Evolutionary conservation across 2,888 invertebrate species (phyloP), one percentile per base, ranked within the genome.

Genomic region (Philhelius pedissequus): DNA sequence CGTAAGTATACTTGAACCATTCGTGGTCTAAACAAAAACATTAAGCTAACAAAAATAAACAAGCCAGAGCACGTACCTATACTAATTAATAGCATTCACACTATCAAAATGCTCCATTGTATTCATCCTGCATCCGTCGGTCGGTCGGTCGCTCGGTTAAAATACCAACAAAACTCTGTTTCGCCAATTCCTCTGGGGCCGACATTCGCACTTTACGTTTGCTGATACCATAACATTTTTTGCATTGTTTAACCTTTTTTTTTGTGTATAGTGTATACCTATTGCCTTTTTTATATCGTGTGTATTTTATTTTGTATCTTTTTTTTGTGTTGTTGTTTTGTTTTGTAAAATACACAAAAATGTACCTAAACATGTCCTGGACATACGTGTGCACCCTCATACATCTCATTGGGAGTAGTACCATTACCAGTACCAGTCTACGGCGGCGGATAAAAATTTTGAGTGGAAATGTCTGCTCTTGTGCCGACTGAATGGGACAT

Each of bases 381-480:
- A 35, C 79, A 71, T 75, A 77, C 75, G 56, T 70, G 74, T 40
- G 69, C 62, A 70, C 66, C 58, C 69, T 58, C 79, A 69, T 54
- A 62, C 56, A 78, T 62, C 52, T 58, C 77, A 66, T 60, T 54
- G 58, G 62, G 43, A 79, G 74, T 56, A 54, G 25, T 40, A 75
- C 15, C n/a, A n/a, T n/a, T n/a, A n/a, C n/a, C n/a, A n/a, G n/a
- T n/a, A 25, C 32, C 35, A 40, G 62, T 56, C 73, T 77, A 48
- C 27, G 35, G 25, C 27, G 35, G 25, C 50, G 78, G 74, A 62
- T 64, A 40, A 74, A 75, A 58, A 52, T 79, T 79, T 64, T 76
- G 80, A 84, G 84, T 84, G 84, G 70, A 80, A 80, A 80, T 80
- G 84, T 83, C 83, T 83, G 83, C 69, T 74, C 60, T 52, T 82